phyloP scores from a whole-genome alignment of 2,797 vertebrate species.

The Rhinatrema bivittatum region DNA sequence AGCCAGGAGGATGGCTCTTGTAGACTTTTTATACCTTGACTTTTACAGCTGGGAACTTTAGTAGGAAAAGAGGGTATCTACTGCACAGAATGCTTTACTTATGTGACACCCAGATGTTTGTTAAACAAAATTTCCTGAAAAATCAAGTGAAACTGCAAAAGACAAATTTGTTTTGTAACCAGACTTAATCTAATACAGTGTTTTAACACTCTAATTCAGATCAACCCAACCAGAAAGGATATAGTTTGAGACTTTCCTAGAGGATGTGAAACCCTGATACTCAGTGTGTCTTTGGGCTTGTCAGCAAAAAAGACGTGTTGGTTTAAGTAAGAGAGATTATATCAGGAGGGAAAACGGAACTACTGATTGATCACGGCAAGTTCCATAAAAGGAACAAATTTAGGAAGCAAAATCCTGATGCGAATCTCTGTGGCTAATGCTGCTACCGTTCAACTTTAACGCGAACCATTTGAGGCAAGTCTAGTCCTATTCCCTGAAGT shows the following conservation, averaged over 20 bases:
- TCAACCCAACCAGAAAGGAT: no score
- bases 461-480: constrained; percentile 49
- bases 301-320: constrained; percentile 34
- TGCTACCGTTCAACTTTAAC: no score
- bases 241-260: no score
- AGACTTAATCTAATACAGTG: no score
- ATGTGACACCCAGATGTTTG: no score
- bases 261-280: constrained; percentile 17
- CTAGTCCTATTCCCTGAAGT: constrained; percentile 30
- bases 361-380: neutral
- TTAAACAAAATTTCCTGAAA: no score
- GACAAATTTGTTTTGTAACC: neutral
- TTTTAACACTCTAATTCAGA: no score
- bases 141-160: constrained; percentile 8
- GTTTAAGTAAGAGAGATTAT: constrained; percentile 24
- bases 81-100: no score
- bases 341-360: constrained; percentile 17
- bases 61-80: no score
- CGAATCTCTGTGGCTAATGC: constrained; percentile 22
- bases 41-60: no score
- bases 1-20: no score
- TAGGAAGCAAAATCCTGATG: constrained; percentile 20
- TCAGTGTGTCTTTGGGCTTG: constrained; percentile 29
- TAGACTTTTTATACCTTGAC: no score
- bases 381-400: constrained; percentile 25